Percentiles rank a stretch among this genome's conserved stretches.
Evolutionary conservation across 2,797 vertebrate genomes (phyloP).

Genomic region (Mionectes olivaceus): DNA sequence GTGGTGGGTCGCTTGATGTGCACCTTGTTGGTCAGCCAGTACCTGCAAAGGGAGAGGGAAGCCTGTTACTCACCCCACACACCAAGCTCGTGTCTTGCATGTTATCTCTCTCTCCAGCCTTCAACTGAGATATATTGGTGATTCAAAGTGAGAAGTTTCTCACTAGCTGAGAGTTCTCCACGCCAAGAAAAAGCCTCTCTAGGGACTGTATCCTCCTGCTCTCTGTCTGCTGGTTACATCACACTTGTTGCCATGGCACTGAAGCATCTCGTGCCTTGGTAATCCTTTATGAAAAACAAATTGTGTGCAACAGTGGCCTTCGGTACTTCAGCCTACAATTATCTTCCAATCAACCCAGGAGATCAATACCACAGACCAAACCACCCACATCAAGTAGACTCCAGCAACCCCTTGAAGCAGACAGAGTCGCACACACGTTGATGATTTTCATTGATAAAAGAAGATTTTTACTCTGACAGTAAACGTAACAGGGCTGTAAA

Average conservation of each 20-base stretch:
- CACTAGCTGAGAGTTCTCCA: slow-evolving; percentile 26
- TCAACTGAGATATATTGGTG: background rate
- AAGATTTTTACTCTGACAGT: slow-evolving; percentile 21
- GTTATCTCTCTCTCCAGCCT: background rate
- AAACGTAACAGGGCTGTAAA: slow-evolving; percentile 16
- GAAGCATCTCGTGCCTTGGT: slow-evolving; percentile 44
- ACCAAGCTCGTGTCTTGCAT: fast-evolving
- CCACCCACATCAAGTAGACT: slow-evolving; percentile 39
- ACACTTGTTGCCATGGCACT: slow-evolving; percentile 66
- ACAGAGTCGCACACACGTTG: background rate
- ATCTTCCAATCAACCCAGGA: slow-evolving; percentile 37
- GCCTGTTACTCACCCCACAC: background rate
- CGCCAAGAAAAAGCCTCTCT: slow-evolving; percentile 45
- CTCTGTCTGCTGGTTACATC: slow-evolving; percentile 32
- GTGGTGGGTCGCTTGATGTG: slow-evolving; percentile 97
- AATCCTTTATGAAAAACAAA: slow-evolving; percentile 63
- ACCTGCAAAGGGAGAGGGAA: slow-evolving; percentile 77
- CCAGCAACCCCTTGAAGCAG: background rate
- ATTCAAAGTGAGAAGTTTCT: slow-evolving; percentile 16
- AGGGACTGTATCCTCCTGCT: slow-evolving; percentile 32
- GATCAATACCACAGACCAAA: slow-evolving; percentile 54
- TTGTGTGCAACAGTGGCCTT: slow-evolving; percentile 35
- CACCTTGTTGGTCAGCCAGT: slow-evolving; percentile 97
- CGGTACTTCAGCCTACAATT: slow-evolving; percentile 59
- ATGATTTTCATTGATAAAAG: slow-evolving; percentile 17